Conservation (phyloP, 1,140 invertebrate genomes). For the Drosophila sproati region DNA sequence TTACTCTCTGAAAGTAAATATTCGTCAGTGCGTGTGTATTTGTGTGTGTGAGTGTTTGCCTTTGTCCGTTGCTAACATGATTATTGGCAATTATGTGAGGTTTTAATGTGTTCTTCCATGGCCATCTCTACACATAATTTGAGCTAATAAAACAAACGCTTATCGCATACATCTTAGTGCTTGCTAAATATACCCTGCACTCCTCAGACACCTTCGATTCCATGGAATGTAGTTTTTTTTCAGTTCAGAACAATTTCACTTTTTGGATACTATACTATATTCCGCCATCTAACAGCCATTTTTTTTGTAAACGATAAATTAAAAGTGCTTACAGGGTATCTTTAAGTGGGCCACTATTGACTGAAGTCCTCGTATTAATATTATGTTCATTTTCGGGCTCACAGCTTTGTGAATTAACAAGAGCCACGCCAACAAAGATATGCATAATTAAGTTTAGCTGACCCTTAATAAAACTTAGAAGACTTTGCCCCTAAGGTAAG, state of each 20-base stretch:
- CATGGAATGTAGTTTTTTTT: neutral
- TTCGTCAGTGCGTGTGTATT: neutral
- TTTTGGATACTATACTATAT: neutral
- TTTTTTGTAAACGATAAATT: too few relatives aligned
- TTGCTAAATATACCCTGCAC: too few relatives aligned
- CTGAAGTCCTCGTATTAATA: neutral
- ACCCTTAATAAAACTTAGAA: neutral
- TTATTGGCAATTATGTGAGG: constrained; percentile 77
- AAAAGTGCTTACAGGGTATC: constrained; percentile 1
- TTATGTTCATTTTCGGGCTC: constrained; percentile 19
- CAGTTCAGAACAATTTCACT: neutral
- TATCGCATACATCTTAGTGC: neutral
- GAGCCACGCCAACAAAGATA: constrained; percentile 15
- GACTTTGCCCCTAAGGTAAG: neutral
- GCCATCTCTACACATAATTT: constrained; percentile 31
- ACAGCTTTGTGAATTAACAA: constrained; percentile 44
- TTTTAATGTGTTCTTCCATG: constrained; percentile 36
- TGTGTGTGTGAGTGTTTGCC: constrained; percentile 22
- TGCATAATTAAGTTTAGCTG: constrained; percentile 60
- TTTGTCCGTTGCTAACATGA: constrained; percentile 47
- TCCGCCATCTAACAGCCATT: too few relatives aligned
- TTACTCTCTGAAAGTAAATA: constrained; percentile 1
- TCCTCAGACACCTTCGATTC: too few relatives aligned
- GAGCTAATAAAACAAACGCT: constrained; percentile 36
- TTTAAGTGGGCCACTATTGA: neutral